A percentile compares a stretch with the other conserved stretches of the same genome.
Conservation (phyloP, 2,113 vertebrate species). For the Stictonetta naevosa region DNA sequence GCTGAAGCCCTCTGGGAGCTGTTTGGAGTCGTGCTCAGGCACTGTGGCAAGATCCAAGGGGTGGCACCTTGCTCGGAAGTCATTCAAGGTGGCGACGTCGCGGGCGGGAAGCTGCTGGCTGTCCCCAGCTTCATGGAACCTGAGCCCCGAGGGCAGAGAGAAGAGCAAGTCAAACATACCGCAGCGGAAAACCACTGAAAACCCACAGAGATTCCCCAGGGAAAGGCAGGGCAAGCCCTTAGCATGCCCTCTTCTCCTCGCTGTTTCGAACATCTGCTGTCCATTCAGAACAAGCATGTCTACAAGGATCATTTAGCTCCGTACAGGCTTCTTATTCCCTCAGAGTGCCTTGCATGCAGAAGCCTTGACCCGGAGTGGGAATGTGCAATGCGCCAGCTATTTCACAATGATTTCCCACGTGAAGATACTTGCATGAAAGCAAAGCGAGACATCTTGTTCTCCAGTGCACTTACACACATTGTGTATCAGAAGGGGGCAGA, state of each 20-base stretch:
- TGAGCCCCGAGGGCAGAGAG: conserved; percentile 18
- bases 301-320: not conserved
- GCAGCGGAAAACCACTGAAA: conserved; percentile 42
- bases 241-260: not conserved
- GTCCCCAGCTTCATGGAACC: conserved; percentile 52
- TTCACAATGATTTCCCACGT: not conserved
- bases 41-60: conserved; percentile 79
- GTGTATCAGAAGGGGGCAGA: not conserved
- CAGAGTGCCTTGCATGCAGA: not conserved
- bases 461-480: not conserved
- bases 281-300: not conserved
- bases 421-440: not conserved
- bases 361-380: not conserved
- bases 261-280: not conserved
- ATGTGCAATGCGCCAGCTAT: not conserved
- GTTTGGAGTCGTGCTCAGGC: conserved; percentile 78
- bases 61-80: conserved; percentile 65
- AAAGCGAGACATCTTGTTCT: not conserved
- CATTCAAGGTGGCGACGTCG: conserved; percentile 1
- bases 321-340: not conserved
- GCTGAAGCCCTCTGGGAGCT: conserved; percentile 62
- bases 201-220: not conserved
- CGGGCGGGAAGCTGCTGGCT: conserved; percentile 40
- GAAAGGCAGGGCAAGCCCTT: not conserved
- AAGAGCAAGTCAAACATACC: conserved; percentile 69